Conservation (phyloP, 1,140 invertebrate genomes). For the Ridgeia piscesae region DNA sequence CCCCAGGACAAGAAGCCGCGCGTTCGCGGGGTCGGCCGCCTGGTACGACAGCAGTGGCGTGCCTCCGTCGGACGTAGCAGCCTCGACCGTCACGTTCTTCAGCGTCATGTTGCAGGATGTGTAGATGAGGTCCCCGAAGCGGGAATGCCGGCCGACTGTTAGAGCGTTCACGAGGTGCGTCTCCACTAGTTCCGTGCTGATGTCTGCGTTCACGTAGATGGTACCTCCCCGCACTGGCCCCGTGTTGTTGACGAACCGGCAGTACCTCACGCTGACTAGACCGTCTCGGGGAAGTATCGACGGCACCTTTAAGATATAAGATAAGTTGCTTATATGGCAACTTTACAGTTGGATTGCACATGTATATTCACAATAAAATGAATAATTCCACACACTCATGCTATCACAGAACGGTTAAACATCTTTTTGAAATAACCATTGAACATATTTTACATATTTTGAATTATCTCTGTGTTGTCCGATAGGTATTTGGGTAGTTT, state of each 20-base stretch:
- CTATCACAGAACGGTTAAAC: no score
- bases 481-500: no score
- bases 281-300: not conserved
- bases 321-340: no score
- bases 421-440: no score
- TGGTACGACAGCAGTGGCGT: conserved; percentile 7
- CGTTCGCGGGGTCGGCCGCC: conserved; percentile 8
- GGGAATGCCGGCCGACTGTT: not conserved
- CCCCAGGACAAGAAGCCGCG: not conserved
- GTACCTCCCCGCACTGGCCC: not conserved
- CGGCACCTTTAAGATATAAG: no score
- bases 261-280: not conserved
- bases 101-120: not conserved
- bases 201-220: not conserved
- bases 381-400: no score
- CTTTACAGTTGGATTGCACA: no score
- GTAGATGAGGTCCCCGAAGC: not conserved
- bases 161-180: not conserved
- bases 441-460: no score
- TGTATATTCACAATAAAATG: no score
- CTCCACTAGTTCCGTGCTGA: not conserved
- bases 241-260: conserved; percentile 11
- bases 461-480: no score
- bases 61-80: not conserved
- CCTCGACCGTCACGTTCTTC: conserved; percentile 6